Evolutionary conservation across 2,113 vertebrate species (phyloP).

Genomic region (Meleagris gallopavo): DNA sequence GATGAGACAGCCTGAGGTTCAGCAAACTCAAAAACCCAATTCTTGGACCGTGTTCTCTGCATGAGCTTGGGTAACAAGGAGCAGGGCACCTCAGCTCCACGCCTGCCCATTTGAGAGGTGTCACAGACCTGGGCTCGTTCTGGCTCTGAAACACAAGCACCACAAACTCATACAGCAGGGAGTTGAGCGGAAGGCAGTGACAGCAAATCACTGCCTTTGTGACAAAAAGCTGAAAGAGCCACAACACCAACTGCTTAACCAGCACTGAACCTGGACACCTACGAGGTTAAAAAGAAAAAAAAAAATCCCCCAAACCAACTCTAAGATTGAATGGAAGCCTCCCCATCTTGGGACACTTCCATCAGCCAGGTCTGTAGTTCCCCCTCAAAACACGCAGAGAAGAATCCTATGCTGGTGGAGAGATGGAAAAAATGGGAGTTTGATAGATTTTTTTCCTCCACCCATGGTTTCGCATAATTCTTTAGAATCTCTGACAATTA

Average conservation of each 20-base stretch:
- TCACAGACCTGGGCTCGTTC: not conserved
- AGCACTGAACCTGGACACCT: not conserved
- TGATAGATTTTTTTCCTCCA: not conserved
- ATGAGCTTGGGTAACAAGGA: not conserved
- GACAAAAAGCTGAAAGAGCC: not conserved
- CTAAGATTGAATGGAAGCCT: not conserved
- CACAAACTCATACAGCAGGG: not conserved
- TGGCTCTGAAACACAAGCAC: not conserved
- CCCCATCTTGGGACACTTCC: not conserved
- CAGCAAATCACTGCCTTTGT: not conserved
- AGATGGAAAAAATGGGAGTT: not conserved
- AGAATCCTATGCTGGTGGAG: not conserved
- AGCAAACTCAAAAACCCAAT: not conserved
- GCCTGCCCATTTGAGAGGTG: not conserved
- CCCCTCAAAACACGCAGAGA: not conserved
- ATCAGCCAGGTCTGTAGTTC: not conserved
- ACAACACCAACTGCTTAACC: not conserved
- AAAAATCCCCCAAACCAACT: not conserved
- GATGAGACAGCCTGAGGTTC: not conserved
- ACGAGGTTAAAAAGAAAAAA: not conserved
- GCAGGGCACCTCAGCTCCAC: rapidly evolving
- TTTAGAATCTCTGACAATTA: conserved; percentile 19
- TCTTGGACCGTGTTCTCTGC: not conserved
- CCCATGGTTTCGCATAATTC: conserved; percentile 14
- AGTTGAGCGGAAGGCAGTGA: not conserved